A percentile compares a stretch with the other conserved stretches of the same genome.
phyloP scores from a whole-genome alignment of 2,888 invertebrate genomes.

The Xanthostigma xanthostigma region DNA sequence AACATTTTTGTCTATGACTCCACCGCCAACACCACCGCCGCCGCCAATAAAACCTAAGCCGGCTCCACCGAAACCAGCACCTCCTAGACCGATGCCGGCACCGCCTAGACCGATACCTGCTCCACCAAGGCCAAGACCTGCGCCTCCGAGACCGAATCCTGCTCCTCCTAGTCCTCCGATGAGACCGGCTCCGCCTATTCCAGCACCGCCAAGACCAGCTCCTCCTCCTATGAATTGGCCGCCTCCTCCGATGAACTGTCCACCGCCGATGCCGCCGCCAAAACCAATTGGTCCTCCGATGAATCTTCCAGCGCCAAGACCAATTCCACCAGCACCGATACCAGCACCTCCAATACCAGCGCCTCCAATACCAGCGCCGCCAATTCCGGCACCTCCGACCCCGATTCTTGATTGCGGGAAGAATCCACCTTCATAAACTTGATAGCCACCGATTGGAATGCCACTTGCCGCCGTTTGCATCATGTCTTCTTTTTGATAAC shows the following conservation, averaged over 20 bases:
- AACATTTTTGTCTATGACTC: slow-evolving; percentile 38
- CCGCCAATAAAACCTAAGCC: slow-evolving; percentile 22
- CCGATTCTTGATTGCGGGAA: slow-evolving; percentile 26
- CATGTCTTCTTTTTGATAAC: slow-evolving; percentile 25
- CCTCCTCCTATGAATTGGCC: slow-evolving; percentile 9
- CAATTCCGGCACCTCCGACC: slow-evolving; percentile 1
- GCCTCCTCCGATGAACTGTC: slow-evolving; percentile 5
- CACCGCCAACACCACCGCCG: slow-evolving; percentile 31
- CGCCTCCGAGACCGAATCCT: slow-evolving; percentile 6
- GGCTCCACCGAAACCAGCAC: background rate
- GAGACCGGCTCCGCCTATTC: slow-evolving; percentile 6
- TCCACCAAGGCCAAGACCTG: background rate
- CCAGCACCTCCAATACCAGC: background rate
- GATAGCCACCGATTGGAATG: slow-evolving; percentile 33
- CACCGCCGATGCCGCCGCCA: slow-evolving; percentile 8
- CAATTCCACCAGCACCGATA: slow-evolving; percentile 16
- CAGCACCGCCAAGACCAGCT: slow-evolving; percentile 5
- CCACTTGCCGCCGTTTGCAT: slow-evolving; percentile 25
- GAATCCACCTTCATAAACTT: slow-evolving; percentile 42
- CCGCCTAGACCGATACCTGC: background rate
- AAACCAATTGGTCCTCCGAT: slow-evolving; percentile 8
- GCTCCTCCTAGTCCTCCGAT: slow-evolving; percentile 8
- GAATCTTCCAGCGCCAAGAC: slow-evolving; percentile 11
- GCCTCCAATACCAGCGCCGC: background rate
- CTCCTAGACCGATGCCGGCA: background rate